Base-by-base conservation (phyloP, 2,888 invertebrate genomes). In the Lepidonotus clava region DNA sequence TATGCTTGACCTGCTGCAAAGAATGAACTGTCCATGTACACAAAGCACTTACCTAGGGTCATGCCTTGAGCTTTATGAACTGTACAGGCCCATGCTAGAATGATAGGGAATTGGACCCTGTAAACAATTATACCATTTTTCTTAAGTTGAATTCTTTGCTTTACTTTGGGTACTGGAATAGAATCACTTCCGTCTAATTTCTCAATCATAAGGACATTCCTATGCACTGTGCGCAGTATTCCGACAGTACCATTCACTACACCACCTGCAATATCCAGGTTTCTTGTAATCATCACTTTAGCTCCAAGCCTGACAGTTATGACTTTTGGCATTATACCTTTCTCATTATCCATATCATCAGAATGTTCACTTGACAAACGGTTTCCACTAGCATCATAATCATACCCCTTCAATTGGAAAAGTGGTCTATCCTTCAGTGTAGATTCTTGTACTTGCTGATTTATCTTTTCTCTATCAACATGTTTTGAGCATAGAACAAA, bases 211-310 rank as follows among this genome's bases (percentile, higher is more conserved):
- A 83, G 1, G 0, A 83, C 46, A 14, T 51, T 83, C 32, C 28
- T 83, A 6, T 83, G n/a, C 1, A 41, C 32, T 28, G 2, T 34
- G 2, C 5, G 24, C 18, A 83, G 28, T 41, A 51, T 83, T 21
- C 51, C 51, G 24, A 32, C n/a, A 6, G 51, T 83, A 0, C 83
- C 83, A 83, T 83, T 83, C 8, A 83, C 83, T 2, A 83, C 83
- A 34, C 76, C 34, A 5, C 11, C 8, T 32, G 32, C 21, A 36
- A 76, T 32, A 32, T 76, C 76, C 8, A 76, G 28, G 28, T 76
- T 76, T 36, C 34, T 76, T 76, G 76, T 76, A 34, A 76, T 76
- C 76, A 76, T 76, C 6, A 76, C 76, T 36, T 76, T 76, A 21
- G 76, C 76, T 6, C 76, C 76, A 11, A 34, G 5, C 34, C 83